phyloP scores from a whole-genome alignment of 2,888 invertebrate species.

The Linnaemya tessellans region DNA sequence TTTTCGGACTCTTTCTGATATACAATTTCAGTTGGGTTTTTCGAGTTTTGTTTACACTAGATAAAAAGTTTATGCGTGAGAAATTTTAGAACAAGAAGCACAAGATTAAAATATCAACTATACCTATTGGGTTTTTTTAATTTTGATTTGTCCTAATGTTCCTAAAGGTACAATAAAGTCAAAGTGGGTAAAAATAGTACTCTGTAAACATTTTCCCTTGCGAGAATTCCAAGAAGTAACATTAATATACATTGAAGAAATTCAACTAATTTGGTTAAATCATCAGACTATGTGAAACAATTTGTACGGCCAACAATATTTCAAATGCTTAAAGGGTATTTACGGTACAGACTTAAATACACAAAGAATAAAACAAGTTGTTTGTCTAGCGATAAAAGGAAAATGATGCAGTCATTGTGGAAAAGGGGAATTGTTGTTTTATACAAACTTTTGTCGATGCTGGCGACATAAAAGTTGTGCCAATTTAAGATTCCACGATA shows the following conservation, averaged over 20 bases:
- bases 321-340: neutral
- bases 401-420: slow-evolving; percentile 14
- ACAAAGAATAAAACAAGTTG: slow-evolving; percentile 28
- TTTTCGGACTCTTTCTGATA: too few relatives aligned
- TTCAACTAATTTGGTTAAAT: too few relatives aligned
- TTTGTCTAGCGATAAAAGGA: slow-evolving; percentile 38
- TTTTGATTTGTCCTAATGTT: neutral
- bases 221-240: too few relatives aligned
- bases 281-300: too few relatives aligned
- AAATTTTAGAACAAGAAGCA: too few relatives aligned
- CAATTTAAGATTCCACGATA: slow-evolving; percentile 73
- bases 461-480: slow-evolving; percentile 78
- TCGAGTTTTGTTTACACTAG: too few relatives aligned
- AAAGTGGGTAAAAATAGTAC: too few relatives aligned
- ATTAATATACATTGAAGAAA: too few relatives aligned
- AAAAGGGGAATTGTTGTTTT: slow-evolving; percentile 19
- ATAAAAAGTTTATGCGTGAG: too few relatives aligned
- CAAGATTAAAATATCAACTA: neutral
- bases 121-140: neutral
- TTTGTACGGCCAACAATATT: neutral
- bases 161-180: neutral
- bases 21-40: too few relatives aligned
- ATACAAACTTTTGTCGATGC: slow-evolving; percentile 78
- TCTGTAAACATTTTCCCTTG: neutral
- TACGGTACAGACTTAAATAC: neutral